These are phyloP conservation scores for Rhinichthys klamathensis DNA, from an alignment of 2,113 vertebrate species.

Conservation along the genomic window DNA sequence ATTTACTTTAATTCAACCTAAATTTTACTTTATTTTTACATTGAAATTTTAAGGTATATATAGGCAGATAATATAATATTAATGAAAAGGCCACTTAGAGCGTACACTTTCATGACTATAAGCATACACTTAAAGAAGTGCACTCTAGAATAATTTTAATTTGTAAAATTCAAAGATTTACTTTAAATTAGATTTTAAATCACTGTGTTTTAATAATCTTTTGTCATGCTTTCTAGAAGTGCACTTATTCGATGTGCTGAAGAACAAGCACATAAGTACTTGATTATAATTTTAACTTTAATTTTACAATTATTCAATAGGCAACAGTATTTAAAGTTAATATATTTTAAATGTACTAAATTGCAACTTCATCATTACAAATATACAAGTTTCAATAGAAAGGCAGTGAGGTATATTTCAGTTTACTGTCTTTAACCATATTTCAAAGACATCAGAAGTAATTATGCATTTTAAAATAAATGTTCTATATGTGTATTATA, in stretches of 20 bases:
- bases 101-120: background rate
- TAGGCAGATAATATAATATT: too few species aligned
- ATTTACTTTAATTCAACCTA: background rate
- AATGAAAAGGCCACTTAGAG: background rate
- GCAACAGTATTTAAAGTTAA: too few species aligned
- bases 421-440: too few species aligned
- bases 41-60: background rate
- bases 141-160: background rate
- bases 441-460: background rate
- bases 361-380: background rate
- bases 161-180: background rate
- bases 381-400: background rate
- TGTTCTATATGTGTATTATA: background rate
- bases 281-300: background rate
- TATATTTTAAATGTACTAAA: background rate
- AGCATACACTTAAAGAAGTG: background rate
- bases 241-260: too few species aligned
- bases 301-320: background rate
- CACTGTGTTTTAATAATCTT: background rate
- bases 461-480: too few species aligned
- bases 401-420: background rate
- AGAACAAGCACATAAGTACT: background rate
- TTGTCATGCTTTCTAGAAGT: background rate
- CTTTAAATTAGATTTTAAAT: background rate
- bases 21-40: background rate